A percentile compares a stretch with the other conserved stretches of the same genome.
Evolutionary conservation across 1,140 invertebrate species (phyloP).

Genomic region (Bombus vancouverensis): DNA sequence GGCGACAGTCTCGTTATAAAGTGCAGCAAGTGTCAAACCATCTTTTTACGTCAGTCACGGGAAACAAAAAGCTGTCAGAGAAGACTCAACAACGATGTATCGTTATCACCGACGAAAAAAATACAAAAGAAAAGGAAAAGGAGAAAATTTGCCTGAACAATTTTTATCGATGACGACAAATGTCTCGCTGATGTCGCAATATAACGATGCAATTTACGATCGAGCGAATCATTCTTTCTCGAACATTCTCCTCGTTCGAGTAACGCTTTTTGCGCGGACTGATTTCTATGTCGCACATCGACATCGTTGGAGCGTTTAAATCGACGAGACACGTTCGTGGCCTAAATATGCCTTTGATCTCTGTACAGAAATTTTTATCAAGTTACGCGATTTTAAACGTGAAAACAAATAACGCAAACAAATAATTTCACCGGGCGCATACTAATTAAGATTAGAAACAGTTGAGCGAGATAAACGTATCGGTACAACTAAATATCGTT

Average conservation of each 20-base stretch:
- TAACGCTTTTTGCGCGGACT: not conserved
- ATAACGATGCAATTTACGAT: not conserved
- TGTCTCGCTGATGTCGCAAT: not conserved
- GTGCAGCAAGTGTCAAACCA: constrained; percentile 23
- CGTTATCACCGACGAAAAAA: not conserved
- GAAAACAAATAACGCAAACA: not conserved
- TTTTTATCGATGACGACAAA: not conserved
- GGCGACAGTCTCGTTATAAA: constrained; percentile 13
- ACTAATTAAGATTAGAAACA: too few relatives aligned
- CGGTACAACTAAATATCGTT: too few relatives aligned
- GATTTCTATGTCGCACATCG: not conserved
- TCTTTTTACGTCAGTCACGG: not conserved
- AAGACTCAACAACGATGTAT: constrained; percentile 30
- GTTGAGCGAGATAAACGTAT: too few relatives aligned
- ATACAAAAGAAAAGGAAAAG: too few relatives aligned
- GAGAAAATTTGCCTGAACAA: not conserved
- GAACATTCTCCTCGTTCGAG: not conserved
- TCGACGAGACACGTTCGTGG: not conserved
- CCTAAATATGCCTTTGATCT: not conserved
- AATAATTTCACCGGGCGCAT: not conserved
- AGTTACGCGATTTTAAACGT: not conserved
- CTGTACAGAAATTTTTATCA: not conserved
- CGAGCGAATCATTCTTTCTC: not conserved
- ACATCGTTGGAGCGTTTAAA: not conserved
- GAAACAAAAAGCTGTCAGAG: not conserved